Evolutionary conservation across 1,140 invertebrate species (phyloP).

Genomic region (Aphelinus atriplicis): DNA sequence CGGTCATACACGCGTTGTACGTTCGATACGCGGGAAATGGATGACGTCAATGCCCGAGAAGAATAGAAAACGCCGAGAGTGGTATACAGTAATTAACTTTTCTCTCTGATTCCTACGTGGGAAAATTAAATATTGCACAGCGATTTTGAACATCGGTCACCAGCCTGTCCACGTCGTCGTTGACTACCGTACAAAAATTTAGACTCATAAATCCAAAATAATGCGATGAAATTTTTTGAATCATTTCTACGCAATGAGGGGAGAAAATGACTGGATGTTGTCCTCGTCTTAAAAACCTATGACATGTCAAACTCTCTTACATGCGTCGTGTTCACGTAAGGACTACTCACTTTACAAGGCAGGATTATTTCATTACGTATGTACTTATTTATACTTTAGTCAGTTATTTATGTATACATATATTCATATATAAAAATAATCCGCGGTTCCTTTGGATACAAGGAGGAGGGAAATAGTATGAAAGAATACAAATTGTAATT

Average conservation of each 20-base stretch:
- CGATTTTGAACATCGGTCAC: constrained; percentile 29
- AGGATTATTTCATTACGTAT: constrained; percentile 26
- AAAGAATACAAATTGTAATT: constrained; percentile 29
- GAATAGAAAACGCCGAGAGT: not conserved
- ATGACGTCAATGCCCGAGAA: constrained; percentile 2
- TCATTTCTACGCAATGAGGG: constrained; percentile 14
- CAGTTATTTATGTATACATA: constrained; percentile 11
- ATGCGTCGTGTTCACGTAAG: constrained; percentile 17
- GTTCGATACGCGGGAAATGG: not conserved
- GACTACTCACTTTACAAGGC: constrained; percentile 22
- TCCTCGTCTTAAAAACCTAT: not conserved
- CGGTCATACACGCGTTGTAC: not conserved
- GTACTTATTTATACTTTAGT: constrained; percentile 4
- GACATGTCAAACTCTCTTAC: constrained; percentile 1
- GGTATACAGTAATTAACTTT: constrained; percentile 6
- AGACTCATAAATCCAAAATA: too few species aligned
- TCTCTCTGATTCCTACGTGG: constrained; percentile 12
- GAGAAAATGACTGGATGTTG: not conserved
- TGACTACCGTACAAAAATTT: constrained; percentile 28
- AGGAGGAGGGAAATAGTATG: not conserved
- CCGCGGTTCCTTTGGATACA: constrained; percentile 40
- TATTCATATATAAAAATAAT: constrained; percentile 43
- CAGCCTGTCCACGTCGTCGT: constrained; percentile 29
- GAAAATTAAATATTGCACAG: constrained; percentile 33
- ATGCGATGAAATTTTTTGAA: too few species aligned